Base-by-base conservation (phyloP, 2,888 invertebrate species). In the Acanthosoma haemorrhoidale region DNA sequence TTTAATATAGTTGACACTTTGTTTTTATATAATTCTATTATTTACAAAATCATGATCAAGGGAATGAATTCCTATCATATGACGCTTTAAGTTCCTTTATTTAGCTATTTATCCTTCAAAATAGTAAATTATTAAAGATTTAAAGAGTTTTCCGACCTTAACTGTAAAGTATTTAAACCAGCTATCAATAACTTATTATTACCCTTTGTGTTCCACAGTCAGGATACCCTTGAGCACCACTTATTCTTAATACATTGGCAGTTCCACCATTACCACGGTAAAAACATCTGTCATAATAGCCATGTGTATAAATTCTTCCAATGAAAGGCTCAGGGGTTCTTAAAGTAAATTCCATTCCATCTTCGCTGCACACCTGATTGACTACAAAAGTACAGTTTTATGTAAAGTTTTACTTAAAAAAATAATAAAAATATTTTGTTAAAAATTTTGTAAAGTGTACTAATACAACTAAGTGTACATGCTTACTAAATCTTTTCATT, bases 271-370 rank as follows among this genome's bases (percentile, higher is more conserved):
- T 93, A 9, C 94, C 94, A 70, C 94, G 86, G 84, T 92, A 92
- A 84, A 93, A 94, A 78, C 94, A 95, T 36, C 88, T 83, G 78
- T 94, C 94, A 79, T 94, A 95, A 80, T 89, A 94, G 2, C 94
- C 94, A 77, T 94, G 92, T 0, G 94, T 92, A 80, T 94, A 95
- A 80, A 95, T 94, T 66, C 94, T 83, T 2, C 94, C 94, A 75
- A 90, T 87, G 80, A 94, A 95, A 9, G 91, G 91, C 83, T 94
- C 94, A 0, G 92, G 92, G 0, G 94, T 90, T 72, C 90, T 84
- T 66, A 95, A 82, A 0, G 92, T 93, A 78, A 95, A 94, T 79
- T 94, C 94, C 94, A 95, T 95, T 1, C 94, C 94, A 78, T 94
- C 94, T 81, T 94, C 93, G 77, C 91, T 93, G 80, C 94, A 94